Conservation (phyloP, 2,113 vertebrate genomes). For the Centrocercus urophasianus region DNA sequence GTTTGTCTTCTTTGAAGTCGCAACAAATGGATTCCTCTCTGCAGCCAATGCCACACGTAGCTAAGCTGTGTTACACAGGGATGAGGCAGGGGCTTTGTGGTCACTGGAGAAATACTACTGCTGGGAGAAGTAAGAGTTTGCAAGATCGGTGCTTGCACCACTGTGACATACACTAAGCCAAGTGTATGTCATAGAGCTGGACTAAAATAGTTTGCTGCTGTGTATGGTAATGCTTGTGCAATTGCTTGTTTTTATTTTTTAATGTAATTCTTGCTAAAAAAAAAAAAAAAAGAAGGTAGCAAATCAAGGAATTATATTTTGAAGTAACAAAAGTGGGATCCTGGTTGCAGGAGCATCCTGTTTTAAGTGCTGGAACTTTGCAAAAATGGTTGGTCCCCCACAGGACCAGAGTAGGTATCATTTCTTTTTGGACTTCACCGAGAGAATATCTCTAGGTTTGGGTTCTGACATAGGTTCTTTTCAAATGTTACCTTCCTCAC, state of each 20-base stretch:
- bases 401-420: background rate
- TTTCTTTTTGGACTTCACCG: background rate
- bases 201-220: background rate
- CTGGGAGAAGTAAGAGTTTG: background rate
- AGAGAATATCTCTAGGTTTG: background rate
- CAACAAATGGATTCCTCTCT: slow-evolving; percentile 25
- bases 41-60: background rate
- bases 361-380: background rate
- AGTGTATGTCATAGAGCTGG: background rate
- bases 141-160: background rate
- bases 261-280: background rate
- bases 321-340: background rate
- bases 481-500: background rate
- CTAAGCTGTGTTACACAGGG: background rate
- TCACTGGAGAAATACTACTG: background rate
- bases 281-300: background rate
- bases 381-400: background rate
- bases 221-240: background rate
- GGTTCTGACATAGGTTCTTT: background rate
- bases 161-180: too few relatives aligned
- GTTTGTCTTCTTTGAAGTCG: background rate
- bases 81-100: background rate
- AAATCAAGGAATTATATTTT: background rate
- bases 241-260: background rate
- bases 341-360: background rate